Evolutionary conservation across 2,888 invertebrate species (phyloP).

Genomic region (Dicyrtomina minuta): DNA sequence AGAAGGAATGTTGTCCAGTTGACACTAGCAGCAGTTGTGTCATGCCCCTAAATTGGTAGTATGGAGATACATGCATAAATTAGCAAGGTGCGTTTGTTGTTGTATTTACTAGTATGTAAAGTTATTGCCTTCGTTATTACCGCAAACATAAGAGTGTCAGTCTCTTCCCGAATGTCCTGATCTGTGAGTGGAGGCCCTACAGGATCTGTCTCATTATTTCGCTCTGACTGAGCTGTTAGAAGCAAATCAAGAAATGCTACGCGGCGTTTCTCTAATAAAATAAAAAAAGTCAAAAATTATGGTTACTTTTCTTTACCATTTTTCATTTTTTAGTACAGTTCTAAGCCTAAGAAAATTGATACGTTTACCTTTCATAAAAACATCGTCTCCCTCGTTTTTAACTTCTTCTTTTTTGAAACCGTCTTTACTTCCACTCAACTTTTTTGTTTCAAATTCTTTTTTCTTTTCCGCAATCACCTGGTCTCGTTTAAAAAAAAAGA

Average conservation of each 20-base stretch:
- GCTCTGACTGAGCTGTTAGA: conserved; percentile 59
- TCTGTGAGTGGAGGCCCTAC: conserved; percentile 64
- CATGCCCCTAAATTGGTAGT: no score
- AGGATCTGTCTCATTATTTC: conserved; percentile 53
- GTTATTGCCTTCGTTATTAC: no score
- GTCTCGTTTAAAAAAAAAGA: no score
- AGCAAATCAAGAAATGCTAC: conserved; percentile 61
- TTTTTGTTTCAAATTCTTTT: neutral
- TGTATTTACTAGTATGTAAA: no score
- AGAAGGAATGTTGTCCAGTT: conserved; percentile 10
- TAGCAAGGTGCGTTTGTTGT: no score
- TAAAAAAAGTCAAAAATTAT: neutral
- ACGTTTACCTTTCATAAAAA: no score
- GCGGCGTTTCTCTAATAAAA: conserved; percentile 53
- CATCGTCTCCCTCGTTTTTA: no score
- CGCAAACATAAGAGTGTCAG: conserved; percentile 70
- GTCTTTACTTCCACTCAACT: neutral
- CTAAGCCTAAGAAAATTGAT: no score
- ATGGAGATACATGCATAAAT: no score
- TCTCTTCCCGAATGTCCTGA: conserved; percentile 78
- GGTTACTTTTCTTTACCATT: no score
- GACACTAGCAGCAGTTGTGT: neutral
- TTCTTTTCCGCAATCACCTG: neutral
- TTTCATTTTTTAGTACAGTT: no score
- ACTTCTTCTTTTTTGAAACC: no score